phyloP scores from a whole-genome alignment of 1,140 invertebrate species.

The Polypedilum vanderplanki region DNA sequence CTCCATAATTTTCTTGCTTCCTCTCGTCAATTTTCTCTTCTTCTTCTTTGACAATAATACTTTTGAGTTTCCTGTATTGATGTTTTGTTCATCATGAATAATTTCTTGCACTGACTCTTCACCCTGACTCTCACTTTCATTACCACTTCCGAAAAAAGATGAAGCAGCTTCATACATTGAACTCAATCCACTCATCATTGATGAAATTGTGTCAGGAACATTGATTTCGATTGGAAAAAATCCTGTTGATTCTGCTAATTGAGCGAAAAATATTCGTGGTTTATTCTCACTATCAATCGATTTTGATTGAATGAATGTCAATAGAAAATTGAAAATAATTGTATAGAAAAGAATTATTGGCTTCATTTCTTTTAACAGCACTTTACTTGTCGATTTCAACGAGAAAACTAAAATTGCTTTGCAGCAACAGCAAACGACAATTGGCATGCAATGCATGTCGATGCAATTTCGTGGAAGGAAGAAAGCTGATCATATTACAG shows the following conservation, averaged over 20 bases:
- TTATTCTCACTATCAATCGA: neutral
- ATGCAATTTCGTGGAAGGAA: slow-evolving; percentile 1
- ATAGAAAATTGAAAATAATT: neutral
- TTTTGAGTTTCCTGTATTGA: neutral
- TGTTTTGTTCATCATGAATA: neutral
- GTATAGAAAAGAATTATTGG: neutral
- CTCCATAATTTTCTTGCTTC: neutral
- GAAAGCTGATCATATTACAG: neutral
- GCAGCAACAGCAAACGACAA: neutral
- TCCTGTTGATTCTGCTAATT: neutral
- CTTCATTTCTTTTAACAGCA: neutral
- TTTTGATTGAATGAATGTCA: neutral
- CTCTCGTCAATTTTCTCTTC: neutral
- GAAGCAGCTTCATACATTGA: neutral
- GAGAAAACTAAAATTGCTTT: neutral
- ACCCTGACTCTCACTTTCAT: neutral
- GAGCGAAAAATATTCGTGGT: slow-evolving; percentile 4
- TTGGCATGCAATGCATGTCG: neutral
- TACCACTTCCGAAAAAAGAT: neutral
- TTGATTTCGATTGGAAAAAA: slow-evolving; percentile 12
- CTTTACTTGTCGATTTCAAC: neutral
- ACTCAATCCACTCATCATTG: slow-evolving; percentile 15
- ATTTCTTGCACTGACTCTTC: neutral
- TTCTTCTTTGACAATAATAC: neutral
- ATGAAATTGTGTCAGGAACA: neutral